Evolutionary conservation across 1,140 invertebrate genomes (phyloP), one percentile per base, ranked within the genome.

Genomic region (Goniozus legneri): DNA sequence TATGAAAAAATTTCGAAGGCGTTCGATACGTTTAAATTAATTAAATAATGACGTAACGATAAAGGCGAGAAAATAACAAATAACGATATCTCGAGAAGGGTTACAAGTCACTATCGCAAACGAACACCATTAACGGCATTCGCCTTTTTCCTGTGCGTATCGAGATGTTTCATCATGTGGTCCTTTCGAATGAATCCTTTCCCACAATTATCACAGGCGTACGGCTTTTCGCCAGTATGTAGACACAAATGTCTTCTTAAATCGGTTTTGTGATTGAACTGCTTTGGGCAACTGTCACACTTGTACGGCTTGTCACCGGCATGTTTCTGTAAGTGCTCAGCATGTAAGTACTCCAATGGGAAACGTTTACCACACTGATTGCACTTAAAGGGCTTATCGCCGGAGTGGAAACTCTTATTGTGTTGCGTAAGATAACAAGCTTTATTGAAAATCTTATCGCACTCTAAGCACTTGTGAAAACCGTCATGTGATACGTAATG

Each of bases 141-240:
- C 21, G 46, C 30, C 46, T 78, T 79, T 40, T 80, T 79, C 35
- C 76, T 79, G 71, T 97, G 94, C 16, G 91, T 97, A 43, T 91
- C 87, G 42, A 82, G 78, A 73, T 97, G 94, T 72, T 97, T 97
- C 45, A 91, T 82, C 88, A 96, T 90, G 71, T 97, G 94, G 71
- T 97, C 94, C 69, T 94, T 92, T 39, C 94, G 82, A 53, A 92
- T 94, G 72, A 95, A 95, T 16, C 90, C 88, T 73, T 95, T 96
- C 34, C 83, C 82, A 66, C 92, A 95, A 24, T 80, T 80, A 43
- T 83, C 78, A 75, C 92, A 95, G 35, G 81, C 76, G 68, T 87
- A 92, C 10, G 91, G 91, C 64, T 90, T 91, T 53, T 84, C 78
- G 8, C 83, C 88, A 45, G 83, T 89, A 70, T 95, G 92, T 33